These are phyloP conservation scores for Athripsodes cinereus DNA, from an alignment of 2,888 invertebrate genomes.

Conservation along the genomic window DNA sequence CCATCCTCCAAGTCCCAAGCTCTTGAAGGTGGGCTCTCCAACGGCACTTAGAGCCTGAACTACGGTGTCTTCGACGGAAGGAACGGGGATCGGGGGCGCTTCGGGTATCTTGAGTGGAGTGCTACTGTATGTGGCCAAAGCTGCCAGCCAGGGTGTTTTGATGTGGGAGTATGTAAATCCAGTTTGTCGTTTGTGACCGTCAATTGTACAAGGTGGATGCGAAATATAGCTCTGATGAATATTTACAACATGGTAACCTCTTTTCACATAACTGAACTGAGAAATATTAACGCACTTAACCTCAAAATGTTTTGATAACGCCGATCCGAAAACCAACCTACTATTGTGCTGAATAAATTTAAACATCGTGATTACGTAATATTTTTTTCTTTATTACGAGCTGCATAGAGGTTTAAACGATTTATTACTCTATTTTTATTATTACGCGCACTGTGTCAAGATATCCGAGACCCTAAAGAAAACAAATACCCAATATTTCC, in stretches of 20 bases:
- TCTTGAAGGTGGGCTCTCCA: slow-evolving; percentile 68
- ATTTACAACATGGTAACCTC: slow-evolving; percentile 17
- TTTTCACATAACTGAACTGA: slow-evolving; percentile 5
- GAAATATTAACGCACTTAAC: slow-evolving; percentile 14
- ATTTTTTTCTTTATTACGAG: too few relatives aligned
- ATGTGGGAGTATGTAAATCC: not conserved
- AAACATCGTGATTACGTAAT: slow-evolving; percentile 9
- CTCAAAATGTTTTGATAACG: slow-evolving; percentile 14
- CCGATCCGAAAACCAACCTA: not conserved
- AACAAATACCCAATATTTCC: not conserved
- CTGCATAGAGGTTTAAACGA: too few relatives aligned
- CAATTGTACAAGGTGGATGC: not conserved
- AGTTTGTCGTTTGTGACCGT: not conserved
- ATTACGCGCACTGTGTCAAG: not conserved
- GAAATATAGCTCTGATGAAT: slow-evolving; percentile 11
- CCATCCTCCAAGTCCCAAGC: slow-evolving; percentile 79
- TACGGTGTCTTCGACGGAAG: slow-evolving; percentile 32
- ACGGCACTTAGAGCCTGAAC: slow-evolving; percentile 36
- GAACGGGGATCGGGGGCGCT: slow-evolving; percentile 29
- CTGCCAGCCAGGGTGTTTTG: not conserved
- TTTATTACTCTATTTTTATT: not conserved
- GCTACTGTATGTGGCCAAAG: not conserved
- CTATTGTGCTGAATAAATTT: slow-evolving; percentile 12
- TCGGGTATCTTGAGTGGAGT: slow-evolving; percentile 31
- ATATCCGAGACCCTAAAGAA: too few relatives aligned